Percentiles rank a stretch among this genome's conserved stretches.
phyloP scores from a whole-genome alignment of 2,888 invertebrate species.

The Hirtodrosophila confusa region DNA sequence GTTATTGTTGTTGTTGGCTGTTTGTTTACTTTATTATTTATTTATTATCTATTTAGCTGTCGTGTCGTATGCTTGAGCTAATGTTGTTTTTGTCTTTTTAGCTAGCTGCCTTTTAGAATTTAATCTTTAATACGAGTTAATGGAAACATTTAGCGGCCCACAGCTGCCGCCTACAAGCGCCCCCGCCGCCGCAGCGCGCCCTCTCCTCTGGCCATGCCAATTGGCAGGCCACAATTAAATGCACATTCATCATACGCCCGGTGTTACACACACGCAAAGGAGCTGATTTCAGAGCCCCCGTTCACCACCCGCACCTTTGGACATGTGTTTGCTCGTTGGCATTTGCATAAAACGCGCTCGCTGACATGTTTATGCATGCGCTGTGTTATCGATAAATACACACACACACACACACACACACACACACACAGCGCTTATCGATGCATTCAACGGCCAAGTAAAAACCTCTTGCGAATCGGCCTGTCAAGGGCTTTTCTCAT shows the following conservation, averaged over 20 bases:
- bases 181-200: background rate
- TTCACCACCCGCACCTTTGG: conserved; percentile 1
- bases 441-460: background rate
- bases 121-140: conserved; percentile 57
- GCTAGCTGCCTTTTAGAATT: conserved; percentile 12
- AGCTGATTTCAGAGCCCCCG: conserved; percentile 13
- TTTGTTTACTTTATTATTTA: conserved; percentile 73
- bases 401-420: conserved; percentile 14
- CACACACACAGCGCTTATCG: conserved; percentile 1
- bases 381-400: conserved; percentile 44
- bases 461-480: background rate
- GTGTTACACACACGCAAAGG: conserved; percentile 53
- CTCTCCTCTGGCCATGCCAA: conserved; percentile 4
- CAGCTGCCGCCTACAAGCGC: conserved; percentile 46
- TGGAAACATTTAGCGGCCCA: conserved; percentile 65
- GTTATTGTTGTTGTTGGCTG: conserved; percentile 38
- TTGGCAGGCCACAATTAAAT: conserved; percentile 64
- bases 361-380: conserved; percentile 51
- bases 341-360: conserved; percentile 46
- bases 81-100: conserved; percentile 12
- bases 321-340: conserved; percentile 68
- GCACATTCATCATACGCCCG: conserved; percentile 70
- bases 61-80: conserved; percentile 36
- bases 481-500: conserved; percentile 13
- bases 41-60: conserved; percentile 69